These are phyloP conservation scores for Triplophysa yarkandensis DNA, from an alignment of 2,797 vertebrate species.

Conservation along the genomic window DNA sequence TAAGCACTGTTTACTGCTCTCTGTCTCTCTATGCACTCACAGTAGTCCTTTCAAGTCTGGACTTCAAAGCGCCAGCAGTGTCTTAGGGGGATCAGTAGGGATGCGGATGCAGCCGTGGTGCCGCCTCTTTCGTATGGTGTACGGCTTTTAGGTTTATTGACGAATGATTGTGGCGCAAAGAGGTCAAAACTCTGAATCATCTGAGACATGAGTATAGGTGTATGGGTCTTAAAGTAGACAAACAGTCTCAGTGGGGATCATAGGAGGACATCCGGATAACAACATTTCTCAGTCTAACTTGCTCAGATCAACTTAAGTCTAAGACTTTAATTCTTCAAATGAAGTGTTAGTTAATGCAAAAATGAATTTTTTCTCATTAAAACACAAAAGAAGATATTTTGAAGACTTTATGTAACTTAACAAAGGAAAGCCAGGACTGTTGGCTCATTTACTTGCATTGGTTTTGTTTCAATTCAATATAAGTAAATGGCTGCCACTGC, in stretches of 20 bases:
- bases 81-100: conserved; percentile 70
- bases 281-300: neutral
- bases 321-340: no score
- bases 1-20: conserved; percentile 76
- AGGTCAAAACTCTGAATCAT: conserved; percentile 30
- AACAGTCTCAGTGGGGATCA: conserved; percentile 1
- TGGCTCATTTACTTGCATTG: no score
- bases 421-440: no score
- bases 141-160: conserved; percentile 67
- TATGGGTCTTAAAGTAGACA: conserved; percentile 27
- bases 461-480: no score
- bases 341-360: no score
- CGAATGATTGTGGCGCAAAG: conserved; percentile 37
- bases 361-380: no score
- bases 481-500: no score
- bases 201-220: conserved; percentile 5
- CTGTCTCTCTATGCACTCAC: conserved; percentile 65
- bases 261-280: neutral
- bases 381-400: no score
- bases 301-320: neutral
- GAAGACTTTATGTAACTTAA: no score
- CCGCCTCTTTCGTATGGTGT: conserved; percentile 62
- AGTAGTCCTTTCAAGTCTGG: conserved; percentile 74
- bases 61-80: conserved; percentile 73
- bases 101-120: conserved; percentile 57